Evolutionary conservation across 2,797 vertebrate genomes (phyloP), one percentile per base, ranked within the genome.

Genomic region (Artibeus lituratus): DNA sequence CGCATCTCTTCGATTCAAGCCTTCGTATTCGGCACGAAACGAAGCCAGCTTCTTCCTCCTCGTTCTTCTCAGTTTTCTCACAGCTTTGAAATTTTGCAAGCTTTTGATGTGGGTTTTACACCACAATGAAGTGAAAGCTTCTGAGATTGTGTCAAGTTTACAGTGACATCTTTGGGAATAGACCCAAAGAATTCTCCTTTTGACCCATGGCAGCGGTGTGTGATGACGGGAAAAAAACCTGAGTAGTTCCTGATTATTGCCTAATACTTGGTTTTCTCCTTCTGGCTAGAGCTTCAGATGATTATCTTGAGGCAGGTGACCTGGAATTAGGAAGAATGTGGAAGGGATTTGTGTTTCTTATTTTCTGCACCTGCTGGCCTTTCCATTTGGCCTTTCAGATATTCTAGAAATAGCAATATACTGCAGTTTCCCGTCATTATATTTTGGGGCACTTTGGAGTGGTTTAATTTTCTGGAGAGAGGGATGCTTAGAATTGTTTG

Each of bases 31-130:
- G 44, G 83, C 16, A 53, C 83, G 65, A 87, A 87, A 32, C 49
- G 12, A 90, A 88, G 70, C 21, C 37, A 42, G 44, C 80, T 89
- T 94, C 80, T 86, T 95, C 90, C 16, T 84, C 74, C 90, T 85
- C 8, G n/a, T 94, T 87, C 59, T 44, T 0, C 18, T 77, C 15
- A 42, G 2, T 90, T 73, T 90, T 44, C 86, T 96, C 21, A 76
- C 39, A 91, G 77, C 32, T 83, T 87, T 88, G 62, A 95, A 65
- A 49, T 90, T 74, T 85, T 85, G 49, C 26, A 84, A 83, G 19
- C 29, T 96, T 3, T 80, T 93, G 81, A 94, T 85, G 69, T 59
- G 74, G n/a, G 67, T 69, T 95, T 44, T 81, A 72, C 95, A 92
- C 70, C 62, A 57, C 82, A 80, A 14, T 6, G 77, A 91, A 55